Evolutionary conservation across 1,140 invertebrate species (phyloP).

Genomic region (Mesaphorura yosii): DNA sequence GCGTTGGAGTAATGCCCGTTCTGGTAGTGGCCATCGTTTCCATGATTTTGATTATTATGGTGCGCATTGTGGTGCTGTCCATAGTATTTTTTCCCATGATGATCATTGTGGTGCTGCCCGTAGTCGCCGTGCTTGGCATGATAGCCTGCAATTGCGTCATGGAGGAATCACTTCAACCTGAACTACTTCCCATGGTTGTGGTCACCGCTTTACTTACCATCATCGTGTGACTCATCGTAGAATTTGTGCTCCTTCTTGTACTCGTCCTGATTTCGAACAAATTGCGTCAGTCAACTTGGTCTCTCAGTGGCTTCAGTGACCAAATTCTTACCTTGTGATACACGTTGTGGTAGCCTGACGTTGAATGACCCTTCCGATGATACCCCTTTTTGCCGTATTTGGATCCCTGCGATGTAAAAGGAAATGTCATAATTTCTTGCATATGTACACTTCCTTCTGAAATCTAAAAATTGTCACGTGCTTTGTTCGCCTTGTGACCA

Average conservation of each 20-base stretch:
- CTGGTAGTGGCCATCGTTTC: too few relatives aligned
- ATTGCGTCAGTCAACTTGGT: not conserved
- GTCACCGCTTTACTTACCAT: too few relatives aligned
- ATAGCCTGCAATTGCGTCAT: too few relatives aligned
- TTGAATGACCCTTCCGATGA: slow-evolving; percentile 13
- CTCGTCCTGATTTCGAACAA: slow-evolving; percentile 7
- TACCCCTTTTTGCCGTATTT: not conserved
- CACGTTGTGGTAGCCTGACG: slow-evolving; percentile 10
- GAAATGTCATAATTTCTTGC: not conserved
- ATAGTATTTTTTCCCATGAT: too few relatives aligned
- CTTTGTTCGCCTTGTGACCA: slow-evolving; percentile 9
- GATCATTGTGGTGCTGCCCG: too few relatives aligned
- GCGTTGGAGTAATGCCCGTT: too few relatives aligned
- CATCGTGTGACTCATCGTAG: slow-evolving; percentile 12
- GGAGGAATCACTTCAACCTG: too few relatives aligned
- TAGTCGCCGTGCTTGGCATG: slow-evolving; percentile 11
- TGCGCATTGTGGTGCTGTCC: too few relatives aligned
- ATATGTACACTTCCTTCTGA: too few relatives aligned
- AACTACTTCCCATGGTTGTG: too few relatives aligned
- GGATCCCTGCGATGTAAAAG: not conserved
- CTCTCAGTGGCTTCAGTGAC: not conserved
- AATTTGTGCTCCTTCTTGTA: slow-evolving; percentile 12
- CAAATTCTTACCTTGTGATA: slow-evolving; percentile 12
- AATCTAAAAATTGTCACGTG: too few relatives aligned
- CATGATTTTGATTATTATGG: too few relatives aligned